A percentile compares a stretch with the other conserved stretches of the same genome.
phyloP scores from a whole-genome alignment of 2,797 vertebrate genomes.

The Tarsius wallacei region DNA sequence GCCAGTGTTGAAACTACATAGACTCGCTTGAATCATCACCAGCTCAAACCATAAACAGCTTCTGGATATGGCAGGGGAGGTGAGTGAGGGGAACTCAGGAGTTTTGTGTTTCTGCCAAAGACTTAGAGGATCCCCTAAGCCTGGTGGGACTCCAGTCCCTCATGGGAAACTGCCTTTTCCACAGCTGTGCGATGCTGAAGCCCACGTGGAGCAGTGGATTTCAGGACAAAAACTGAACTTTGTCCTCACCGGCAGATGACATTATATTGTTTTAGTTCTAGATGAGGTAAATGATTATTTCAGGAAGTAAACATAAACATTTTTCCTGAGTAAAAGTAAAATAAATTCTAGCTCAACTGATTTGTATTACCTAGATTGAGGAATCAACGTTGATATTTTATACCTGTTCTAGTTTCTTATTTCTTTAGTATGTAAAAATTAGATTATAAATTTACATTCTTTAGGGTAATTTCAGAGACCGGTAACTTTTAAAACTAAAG shows the following conservation, averaged over 20 bases:
- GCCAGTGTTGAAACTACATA: too few relatives aligned
- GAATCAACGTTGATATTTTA: neutral
- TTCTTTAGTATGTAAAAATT: neutral
- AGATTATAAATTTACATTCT: neutral
- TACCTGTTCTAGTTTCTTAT: neutral
- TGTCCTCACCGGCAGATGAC: neutral
- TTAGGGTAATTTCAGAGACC: too few relatives aligned
- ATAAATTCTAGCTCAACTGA: neutral
- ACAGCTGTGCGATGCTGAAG: too few relatives aligned
- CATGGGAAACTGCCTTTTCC: too few relatives aligned
- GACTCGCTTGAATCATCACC: too few relatives aligned
- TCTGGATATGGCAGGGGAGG: too few relatives aligned
- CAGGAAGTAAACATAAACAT: neutral
- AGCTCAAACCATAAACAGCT: too few relatives aligned
- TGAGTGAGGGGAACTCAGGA: too few relatives aligned
- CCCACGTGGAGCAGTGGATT: neutral
- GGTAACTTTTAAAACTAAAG: neutral
- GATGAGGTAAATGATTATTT: neutral
- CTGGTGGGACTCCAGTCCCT: too few relatives aligned
- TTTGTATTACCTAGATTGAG: neutral
- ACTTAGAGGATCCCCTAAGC: too few relatives aligned
- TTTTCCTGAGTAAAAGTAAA: neutral
- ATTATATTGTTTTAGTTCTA: neutral
- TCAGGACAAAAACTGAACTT: neutral
- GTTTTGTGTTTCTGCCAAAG: too few relatives aligned